Evolutionary conservation across 2,888 invertebrate species (phyloP).

Genomic region (Ichneumoninae sp.): DNA sequence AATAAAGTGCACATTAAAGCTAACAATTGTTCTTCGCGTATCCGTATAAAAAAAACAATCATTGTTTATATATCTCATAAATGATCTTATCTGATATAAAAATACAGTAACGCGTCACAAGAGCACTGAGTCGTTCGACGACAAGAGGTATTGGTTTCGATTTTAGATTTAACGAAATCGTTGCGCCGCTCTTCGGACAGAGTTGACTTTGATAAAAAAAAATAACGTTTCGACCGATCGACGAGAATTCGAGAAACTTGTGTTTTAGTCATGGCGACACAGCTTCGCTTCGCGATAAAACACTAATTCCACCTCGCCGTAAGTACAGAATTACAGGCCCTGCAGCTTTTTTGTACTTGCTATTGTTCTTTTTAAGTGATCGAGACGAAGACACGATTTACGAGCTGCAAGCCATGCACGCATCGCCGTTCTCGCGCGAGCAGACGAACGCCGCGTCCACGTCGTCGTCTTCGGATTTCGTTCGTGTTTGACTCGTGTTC

Average conservation of each 20-base stretch:
- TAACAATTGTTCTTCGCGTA: not conserved
- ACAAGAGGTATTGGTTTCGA: not conserved
- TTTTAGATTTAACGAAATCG: not conserved
- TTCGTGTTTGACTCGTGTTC: slow-evolving; percentile 66
- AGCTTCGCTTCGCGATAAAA: no score
- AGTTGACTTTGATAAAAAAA: not conserved
- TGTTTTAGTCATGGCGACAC: no score
- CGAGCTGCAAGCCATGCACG: slow-evolving; percentile 93
- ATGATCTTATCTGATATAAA: not conserved
- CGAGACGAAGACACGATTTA: not conserved
- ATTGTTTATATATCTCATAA: not conserved
- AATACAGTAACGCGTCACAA: not conserved
- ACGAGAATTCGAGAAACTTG: not conserved
- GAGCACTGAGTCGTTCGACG: not conserved
- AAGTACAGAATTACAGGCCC: slow-evolving; percentile 1
- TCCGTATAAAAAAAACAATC: not conserved
- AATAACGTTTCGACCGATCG: not conserved
- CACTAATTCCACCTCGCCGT: not conserved
- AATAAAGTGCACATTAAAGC: not conserved
- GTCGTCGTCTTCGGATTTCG: slow-evolving; percentile 70
- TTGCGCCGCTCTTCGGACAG: not conserved
- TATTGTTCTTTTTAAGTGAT: not conserved
- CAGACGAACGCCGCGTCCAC: slow-evolving; percentile 90
- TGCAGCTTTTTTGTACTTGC: no score
- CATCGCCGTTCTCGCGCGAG: slow-evolving; percentile 94